Conservation (phyloP, 1,140 invertebrate genomes). For the Belonocnema kinseyi region DNA sequence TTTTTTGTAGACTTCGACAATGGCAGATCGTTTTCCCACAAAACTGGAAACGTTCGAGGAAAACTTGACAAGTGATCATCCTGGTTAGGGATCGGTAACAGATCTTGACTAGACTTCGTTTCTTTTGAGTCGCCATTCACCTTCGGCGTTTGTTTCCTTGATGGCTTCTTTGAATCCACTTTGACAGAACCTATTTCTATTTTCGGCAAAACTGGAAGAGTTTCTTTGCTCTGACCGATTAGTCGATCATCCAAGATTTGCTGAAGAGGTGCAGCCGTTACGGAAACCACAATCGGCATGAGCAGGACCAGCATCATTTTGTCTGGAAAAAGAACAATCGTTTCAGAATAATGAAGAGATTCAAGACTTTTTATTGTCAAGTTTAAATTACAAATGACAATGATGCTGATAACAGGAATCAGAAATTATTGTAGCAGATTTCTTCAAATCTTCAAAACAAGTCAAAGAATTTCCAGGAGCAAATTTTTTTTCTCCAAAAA, state of each 20-base stretch:
- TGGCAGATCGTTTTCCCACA: neutral
- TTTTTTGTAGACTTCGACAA: neutral
- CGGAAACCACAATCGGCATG: constrained; percentile 46
- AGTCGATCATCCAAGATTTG: constrained; percentile 36
- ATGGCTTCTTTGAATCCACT: constrained; percentile 43
- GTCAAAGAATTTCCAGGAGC: no score
- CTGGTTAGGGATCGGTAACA: neutral
- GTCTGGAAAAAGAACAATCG: constrained; percentile 38
- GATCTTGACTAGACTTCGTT: constrained; percentile 16
- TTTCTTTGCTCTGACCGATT: constrained; percentile 38
- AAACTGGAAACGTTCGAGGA: neutral
- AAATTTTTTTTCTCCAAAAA: no score
- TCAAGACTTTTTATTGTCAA: no score
- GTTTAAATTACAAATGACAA: no score
- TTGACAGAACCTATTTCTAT: constrained; percentile 42
- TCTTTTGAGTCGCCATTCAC: neutral
- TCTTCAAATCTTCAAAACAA: no score
- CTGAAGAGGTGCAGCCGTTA: constrained; percentile 45
- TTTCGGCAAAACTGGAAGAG: constrained; percentile 39
- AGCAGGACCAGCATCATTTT: constrained; percentile 40
- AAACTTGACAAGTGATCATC: neutral
- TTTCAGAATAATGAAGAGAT: neutral
- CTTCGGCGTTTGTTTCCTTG: constrained; percentile 38
- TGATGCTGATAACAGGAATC: no score
- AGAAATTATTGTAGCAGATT: no score